Evolutionary conservation across 2,888 invertebrate species (phyloP).

Genomic region (Heliconius cydno): DNA sequence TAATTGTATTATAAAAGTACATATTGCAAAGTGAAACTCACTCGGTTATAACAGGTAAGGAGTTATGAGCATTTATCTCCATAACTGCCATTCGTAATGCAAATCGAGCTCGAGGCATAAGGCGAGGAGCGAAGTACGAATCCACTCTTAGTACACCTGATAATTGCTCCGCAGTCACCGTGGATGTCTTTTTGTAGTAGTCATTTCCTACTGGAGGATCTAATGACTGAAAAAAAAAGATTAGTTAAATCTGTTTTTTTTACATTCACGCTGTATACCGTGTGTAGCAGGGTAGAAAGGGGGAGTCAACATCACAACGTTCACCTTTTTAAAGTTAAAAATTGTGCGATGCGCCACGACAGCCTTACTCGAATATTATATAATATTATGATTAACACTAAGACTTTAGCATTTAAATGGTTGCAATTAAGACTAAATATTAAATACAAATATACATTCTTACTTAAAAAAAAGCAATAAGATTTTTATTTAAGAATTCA

Average conservation of each 20-base stretch:
- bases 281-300: neutral
- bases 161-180: conserved; percentile 64
- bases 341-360: too few relatives aligned
- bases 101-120: conserved; percentile 55
- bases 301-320: too few relatives aligned
- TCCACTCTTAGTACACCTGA: conserved; percentile 78
- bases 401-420: too few relatives aligned
- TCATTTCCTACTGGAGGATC: conserved; percentile 27
- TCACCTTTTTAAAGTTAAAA: too few relatives aligned
- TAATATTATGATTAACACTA: too few relatives aligned
- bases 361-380: too few relatives aligned
- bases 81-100: conserved; percentile 54
- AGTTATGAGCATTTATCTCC: conserved; percentile 62
- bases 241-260: neutral
- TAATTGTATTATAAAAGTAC: neutral
- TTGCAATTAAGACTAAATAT: too few relatives aligned
- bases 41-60: conserved; percentile 58
- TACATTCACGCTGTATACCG: neutral
- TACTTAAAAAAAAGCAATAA: too few relatives aligned
- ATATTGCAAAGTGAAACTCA: conserved; percentile 43
- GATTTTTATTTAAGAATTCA: too few relatives aligned
- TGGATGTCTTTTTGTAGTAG: conserved; percentile 15
- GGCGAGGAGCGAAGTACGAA: conserved; percentile 72
- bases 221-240: conserved; percentile 18
- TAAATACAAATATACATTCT: too few relatives aligned